Evolutionary conservation across 1,140 invertebrate species (phyloP).

Genomic region (Brachionus rubens): DNA sequence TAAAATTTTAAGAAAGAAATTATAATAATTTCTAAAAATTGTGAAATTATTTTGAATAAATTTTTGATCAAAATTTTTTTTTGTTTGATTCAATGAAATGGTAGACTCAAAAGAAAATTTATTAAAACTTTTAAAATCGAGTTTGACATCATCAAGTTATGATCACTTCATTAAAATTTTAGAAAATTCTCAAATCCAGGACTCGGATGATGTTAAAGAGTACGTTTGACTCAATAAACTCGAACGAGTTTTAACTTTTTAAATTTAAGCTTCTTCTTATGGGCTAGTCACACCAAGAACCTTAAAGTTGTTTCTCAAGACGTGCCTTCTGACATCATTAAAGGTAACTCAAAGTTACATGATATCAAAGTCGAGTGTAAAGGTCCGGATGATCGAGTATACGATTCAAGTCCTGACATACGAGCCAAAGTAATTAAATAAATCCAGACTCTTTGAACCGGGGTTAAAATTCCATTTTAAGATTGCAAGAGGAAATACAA

Average conservation of each 20-base stretch:
- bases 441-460: neutral
- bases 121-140: neutral
- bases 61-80: too few relatives aligned
- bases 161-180: neutral
- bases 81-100: neutral
- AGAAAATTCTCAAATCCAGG: neutral
- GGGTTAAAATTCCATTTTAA: slow-evolving; percentile 47
- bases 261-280: slow-evolving; percentile 5
- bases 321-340: neutral
- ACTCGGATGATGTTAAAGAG: neutral
- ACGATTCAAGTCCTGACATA: slow-evolving; percentile 54
- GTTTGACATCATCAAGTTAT: neutral
- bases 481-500: slow-evolving; percentile 61
- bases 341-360: slow-evolving; percentile 50
- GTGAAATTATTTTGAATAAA: neutral
- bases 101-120: neutral
- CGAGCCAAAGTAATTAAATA: slow-evolving; percentile 51
- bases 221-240: neutral
- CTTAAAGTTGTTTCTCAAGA: neutral
- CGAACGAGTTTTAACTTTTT: neutral
- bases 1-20: slow-evolving; percentile 22
- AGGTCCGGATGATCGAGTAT: slow-evolving; percentile 57
- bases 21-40: slow-evolving; percentile 7
- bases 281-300: neutral
- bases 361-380: slow-evolving; percentile 54